Base-by-base conservation (phyloP, 2,888 invertebrate genomes). In the Mechanitis messenoides region DNA sequence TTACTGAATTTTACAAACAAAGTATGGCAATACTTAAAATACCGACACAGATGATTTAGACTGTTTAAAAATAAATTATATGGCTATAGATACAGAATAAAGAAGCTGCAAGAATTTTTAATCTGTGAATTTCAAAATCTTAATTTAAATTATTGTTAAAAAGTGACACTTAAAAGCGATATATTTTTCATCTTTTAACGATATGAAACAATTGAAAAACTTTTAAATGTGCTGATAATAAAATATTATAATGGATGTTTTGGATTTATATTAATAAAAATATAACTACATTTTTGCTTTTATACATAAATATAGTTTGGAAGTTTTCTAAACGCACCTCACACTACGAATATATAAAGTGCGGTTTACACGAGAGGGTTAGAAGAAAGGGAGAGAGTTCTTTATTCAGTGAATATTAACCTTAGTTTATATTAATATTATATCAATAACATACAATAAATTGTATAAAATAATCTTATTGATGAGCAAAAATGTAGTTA, bases 21-120 rank as follows among this genome's bases (percentile, higher is more conserved):
- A 69, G 72, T 75, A 79, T 82, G 81, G 84, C 84, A 81, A 78
- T 71, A 67, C 65, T 66, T 66, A 66, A 64, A 65, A 64, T 64
- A 66, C 58, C 53, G 50, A 62, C 55, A 57, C 59, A 55, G 53
- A 58, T 56, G 58, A 53, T 62, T 60, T 55, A 38, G 60, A 63
- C 58, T 56, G 56, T 56, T 60, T 33, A 56, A 66, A 59, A 54
- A 60, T 38, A 64, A 59, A 63, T 59, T 66, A 66, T 56, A 62
- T 61, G 66, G 63, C 62, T 35, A 35, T 35, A 35, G 6, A 65
- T 61, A 53, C 63, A 68, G 63, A 61, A 62, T 61, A 59, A 55
- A 62, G 31, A 61, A 55, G 54, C 55, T 62, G 57, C 63, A 46
- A 60, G 50, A 28, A 55, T 56, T 64, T 59, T n/a, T 50, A 35